Base-by-base conservation (phyloP, 2,888 invertebrate species). In the Iselma pallidipennis region DNA sequence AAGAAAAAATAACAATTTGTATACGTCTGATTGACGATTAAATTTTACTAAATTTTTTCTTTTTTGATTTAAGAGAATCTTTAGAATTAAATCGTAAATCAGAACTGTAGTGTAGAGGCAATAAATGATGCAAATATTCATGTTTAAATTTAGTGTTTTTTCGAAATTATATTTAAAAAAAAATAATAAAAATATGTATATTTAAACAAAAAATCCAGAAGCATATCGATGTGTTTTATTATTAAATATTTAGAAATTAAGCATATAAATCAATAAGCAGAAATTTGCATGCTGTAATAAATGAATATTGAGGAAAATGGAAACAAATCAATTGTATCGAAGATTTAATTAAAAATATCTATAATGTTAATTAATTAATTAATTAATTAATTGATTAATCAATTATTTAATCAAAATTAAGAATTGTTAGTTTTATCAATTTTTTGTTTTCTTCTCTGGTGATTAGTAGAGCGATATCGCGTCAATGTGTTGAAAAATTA, bases 81-180 rank as follows among this genome's bases (percentile, higher is more conserved):
- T 26, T 26, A 25, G 31, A 52, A 31, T 31, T 52, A 9, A 19
- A 49, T 62, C 63, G 58, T 66, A 33, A 48, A 48, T 25, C 45
- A 57, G 52, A 55, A 65, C 70, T 56, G 66, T 72, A 72, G 72
- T 72, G 71, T 72, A 72, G 65, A 69, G 72, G 72, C 72, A 72
- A 72, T 72, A 72, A 71, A 62, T 57, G 29, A 67, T 68, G 65
- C 66, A 64, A 63, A 66, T 65, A 66, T 65, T 59, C 59, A 61
- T 65, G 63, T 65, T 19, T 66, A 66, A 63, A 60, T 61, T 66
- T 68, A 69, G 64, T 67, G 67, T 69, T 66, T 66, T 68, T 61
- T 60, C 45, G 5, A 3, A 45, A 10, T 0, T 12, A 45, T 16
- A 37, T 16, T 16, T 14, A 37, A 37, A 6, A 19, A 45, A 45